A percentile compares a stretch with the other conserved stretches of the same genome.
phyloP scores from a whole-genome alignment of 2,113 vertebrate genomes.

The Felis catus region F.catus_Fca126_mat1.0 CM031419.1:132140001-132140500 shows the following conservation, averaged over 20 bases:
- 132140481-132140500: not conserved
- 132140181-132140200: not conserved
- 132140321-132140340: not conserved
- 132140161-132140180: not conserved
- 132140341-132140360: not conserved
- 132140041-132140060: not conserved
- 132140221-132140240: not conserved
- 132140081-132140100: not conserved
- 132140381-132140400: not conserved
- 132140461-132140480: not conserved
- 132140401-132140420: not conserved
- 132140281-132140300: not conserved
- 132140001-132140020: not conserved
- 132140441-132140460: not conserved
- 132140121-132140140: fast-evolving
- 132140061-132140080: not conserved
- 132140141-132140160: not conserved
- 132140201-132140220: no score
- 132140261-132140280: not conserved
- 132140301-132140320: not conserved
- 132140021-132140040: not conserved
- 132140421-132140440: not conserved
- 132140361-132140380: not conserved
- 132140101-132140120: not conserved
- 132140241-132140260: not conserved